phyloP scores from a whole-genome alignment of 2,888 invertebrate genomes.

The Bedellia somnulentella region DNA sequence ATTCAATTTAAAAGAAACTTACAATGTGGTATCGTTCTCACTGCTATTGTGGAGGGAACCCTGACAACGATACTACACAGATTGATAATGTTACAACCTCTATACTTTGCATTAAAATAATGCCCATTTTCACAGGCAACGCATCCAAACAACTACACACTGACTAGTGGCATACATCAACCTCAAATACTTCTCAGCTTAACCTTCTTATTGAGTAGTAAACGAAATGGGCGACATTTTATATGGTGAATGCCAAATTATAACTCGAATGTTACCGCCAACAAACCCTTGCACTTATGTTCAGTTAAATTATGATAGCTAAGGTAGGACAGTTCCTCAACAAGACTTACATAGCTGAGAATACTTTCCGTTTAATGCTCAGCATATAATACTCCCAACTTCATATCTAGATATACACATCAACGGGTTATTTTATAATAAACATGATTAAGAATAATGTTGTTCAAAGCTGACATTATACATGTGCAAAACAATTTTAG shows the following conservation, averaged over 20 bases:
- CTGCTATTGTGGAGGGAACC: slow-evolving; percentile 22
- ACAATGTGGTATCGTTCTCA: slow-evolving; percentile 45
- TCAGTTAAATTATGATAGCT: too few relatives aligned
- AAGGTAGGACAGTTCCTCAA: slow-evolving; percentile 55
- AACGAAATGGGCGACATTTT: too few relatives aligned
- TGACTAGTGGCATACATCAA: slow-evolving; percentile 44
- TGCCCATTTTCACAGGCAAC: slow-evolving; percentile 77
- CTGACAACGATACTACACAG: slow-evolving; percentile 45
- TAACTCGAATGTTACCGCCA: too few relatives aligned
- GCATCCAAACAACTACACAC: slow-evolving; percentile 54
- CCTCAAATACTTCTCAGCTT: slow-evolving; percentile 56
- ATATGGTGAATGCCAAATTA: too few relatives aligned
- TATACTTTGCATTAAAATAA: slow-evolving; percentile 92
- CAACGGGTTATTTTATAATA: too few relatives aligned
- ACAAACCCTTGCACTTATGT: slow-evolving; percentile 52
- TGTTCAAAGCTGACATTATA: too few relatives aligned
- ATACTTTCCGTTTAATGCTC: slow-evolving; percentile 59
- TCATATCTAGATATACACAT: too few relatives aligned
- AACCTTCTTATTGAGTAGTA: too few relatives aligned
- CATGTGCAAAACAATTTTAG: too few relatives aligned
- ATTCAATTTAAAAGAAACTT: slow-evolving; percentile 60
- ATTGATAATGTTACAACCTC: slow-evolving; percentile 73
- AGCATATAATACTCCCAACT: slow-evolving; percentile 45
- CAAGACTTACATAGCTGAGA: slow-evolving; percentile 59
- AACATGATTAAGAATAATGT: too few relatives aligned